Evolutionary conservation across 2,888 invertebrate species (phyloP).

Genomic region (Andrena haemorrhoa): DNA sequence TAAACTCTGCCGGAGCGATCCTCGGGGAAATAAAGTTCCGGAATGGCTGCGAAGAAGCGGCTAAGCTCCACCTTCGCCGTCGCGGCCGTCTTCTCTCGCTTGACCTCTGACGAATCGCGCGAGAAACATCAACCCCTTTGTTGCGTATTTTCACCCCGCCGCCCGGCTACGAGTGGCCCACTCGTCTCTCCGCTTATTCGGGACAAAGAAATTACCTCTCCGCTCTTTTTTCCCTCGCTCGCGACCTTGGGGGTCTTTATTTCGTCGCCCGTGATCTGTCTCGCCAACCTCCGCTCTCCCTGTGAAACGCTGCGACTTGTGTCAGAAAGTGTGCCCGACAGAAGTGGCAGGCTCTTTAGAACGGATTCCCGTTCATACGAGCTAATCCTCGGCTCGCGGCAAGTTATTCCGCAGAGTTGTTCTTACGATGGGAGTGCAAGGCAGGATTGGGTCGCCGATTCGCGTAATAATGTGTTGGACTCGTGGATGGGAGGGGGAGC

Average conservation of each 20-base stretch:
- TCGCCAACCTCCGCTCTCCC: background rate
- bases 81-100: constrained; percentile 57
- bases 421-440: no score
- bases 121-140: constrained; percentile 43
- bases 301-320: background rate
- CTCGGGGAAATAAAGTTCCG: constrained; percentile 81
- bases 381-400: no score
- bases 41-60: constrained; percentile 66
- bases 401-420: no score
- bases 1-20: constrained; percentile 79
- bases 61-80: constrained; percentile 53
- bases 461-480: no score
- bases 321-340: no score
- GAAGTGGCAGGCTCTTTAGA: no score
- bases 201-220: constrained; percentile 11
- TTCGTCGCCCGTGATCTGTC: background rate
- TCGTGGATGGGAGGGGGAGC: no score
- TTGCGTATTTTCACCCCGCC: constrained; percentile 23
- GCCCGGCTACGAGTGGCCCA: background rate
- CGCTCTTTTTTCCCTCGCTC: background rate
- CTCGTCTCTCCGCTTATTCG: constrained; percentile 19
- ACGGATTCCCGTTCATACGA: no score
- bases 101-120: constrained; percentile 64
- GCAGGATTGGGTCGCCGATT: no score
- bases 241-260: constrained; percentile 14